Conservation (phyloP, 2,888 invertebrate species). For the Lydus trimaculatus region DNA sequence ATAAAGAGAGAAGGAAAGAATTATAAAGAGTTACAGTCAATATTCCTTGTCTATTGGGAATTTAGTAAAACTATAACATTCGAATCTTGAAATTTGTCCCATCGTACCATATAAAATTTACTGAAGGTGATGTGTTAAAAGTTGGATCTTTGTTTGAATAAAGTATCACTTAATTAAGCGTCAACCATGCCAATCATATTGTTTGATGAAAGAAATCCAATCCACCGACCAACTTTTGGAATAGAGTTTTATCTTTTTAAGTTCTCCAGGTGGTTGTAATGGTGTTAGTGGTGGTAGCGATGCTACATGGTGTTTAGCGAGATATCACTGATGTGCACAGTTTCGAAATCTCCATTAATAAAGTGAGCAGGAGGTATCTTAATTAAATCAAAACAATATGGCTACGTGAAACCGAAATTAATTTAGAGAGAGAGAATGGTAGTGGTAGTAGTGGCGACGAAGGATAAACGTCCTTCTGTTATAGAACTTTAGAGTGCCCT, state of each 20-base stretch:
- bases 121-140: not conserved
- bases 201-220: not conserved
- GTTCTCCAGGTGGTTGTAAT: not conserved
- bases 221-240: not conserved
- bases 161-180: conserved; percentile 24
- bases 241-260: not conserved
- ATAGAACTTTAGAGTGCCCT: conserved; percentile 17
- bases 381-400: conserved; percentile 60
- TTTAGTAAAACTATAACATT: not conserved
- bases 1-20: not conserved
- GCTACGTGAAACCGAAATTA: conserved; percentile 57
- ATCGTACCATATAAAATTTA: not conserved
- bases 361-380: conserved; percentile 57
- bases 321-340: conserved; percentile 29
- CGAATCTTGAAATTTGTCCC: not conserved
- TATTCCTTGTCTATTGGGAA: not conserved
- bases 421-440: conserved; percentile 44
- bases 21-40: not conserved
- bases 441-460: conserved; percentile 8
- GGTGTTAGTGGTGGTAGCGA: not conserved
- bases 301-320: conserved; percentile 7
- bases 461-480: conserved; percentile 37
- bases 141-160: not conserved
- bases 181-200: conserved; percentile 23
- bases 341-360: conserved; percentile 48